Conservation (phyloP, 2,113 vertebrate species). For the Cryptomyrus ogoouensis region DNA sequence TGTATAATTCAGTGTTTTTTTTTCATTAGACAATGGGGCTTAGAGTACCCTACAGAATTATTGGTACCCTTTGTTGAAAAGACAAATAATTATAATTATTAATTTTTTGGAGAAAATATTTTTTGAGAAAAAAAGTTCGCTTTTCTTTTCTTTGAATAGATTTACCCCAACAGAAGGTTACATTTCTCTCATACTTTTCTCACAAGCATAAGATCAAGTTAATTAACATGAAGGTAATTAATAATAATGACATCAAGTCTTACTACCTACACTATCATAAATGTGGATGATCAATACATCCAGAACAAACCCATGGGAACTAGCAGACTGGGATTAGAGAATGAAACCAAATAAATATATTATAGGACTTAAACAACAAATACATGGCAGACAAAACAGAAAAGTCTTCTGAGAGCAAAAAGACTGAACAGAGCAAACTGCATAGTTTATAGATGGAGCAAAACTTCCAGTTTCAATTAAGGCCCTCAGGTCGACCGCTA, state of each 20-base stretch:
- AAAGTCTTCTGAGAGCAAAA: too few relatives aligned
- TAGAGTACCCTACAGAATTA: neutral
- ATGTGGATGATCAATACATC: neutral
- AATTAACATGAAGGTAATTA: neutral
- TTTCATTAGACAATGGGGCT: neutral
- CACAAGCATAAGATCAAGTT: neutral
- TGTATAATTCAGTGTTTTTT: neutral
- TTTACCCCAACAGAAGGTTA: neutral
- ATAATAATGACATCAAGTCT: neutral
- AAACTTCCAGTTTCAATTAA: neutral
- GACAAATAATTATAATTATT: neutral
- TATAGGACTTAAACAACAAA: neutral
- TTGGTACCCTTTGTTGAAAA: neutral
- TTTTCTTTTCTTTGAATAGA: neutral
- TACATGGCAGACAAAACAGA: neutral
- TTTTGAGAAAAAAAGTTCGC: neutral
- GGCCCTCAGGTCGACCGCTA: neutral
- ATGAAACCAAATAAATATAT: neutral
- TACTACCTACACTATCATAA: neutral
- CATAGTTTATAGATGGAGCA: neutral
- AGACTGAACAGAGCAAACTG: too few relatives aligned
- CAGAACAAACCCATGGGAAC: neutral
- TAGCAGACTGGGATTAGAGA: neutral
- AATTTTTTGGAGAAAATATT: neutral
- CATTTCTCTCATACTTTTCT: neutral